Evolutionary conservation across 1,140 invertebrate species (phyloP), one percentile per base, ranked within the genome.

Genomic region (Drosophila chauvacae): DNA sequence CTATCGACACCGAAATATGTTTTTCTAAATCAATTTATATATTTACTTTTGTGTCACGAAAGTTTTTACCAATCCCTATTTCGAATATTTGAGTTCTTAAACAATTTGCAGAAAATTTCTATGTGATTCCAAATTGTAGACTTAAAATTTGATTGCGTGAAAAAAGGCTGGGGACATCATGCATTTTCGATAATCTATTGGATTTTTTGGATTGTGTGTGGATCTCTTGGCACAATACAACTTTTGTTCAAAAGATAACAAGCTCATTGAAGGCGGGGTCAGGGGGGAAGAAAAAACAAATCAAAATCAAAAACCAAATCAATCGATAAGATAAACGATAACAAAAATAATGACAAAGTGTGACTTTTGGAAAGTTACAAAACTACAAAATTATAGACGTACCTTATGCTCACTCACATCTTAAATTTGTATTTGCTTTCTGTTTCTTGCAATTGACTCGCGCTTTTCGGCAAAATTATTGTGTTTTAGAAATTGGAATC

Each of bases 331-430:
- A 78, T 61, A 80, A 80, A 80, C 68, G 41, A 80, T 69, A 79
- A 80, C 76, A 26, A 16, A 56, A 47, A 58, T 28, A 73, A 74
- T 80, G 61, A 61, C 59, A 80, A 65, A 66, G 45, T 77, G 57
- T 77, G 47, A 42, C 45, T 74, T 78, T 74, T 53, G 45, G 55
- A 65, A 74, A 68, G 62, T 80, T 68, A 80, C 60, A 77, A 77
- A 77, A 79, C 68, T 80, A 80, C 69, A 58, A 79, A 73, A 68
- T 74, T 81, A 68, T 58, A 75, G 75, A 87, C 91, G 82, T 92
- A 92, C 91, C 91, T 92, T 92, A 92, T 92, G 91, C 91, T 92
- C 91, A 92, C 91, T 74, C 84, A 86, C 84, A 86, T 90, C 86
- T 76, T 78, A 87, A 78, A 87, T 90, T 90, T 87, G 80, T 80